Conservation (phyloP, 1,140 invertebrate genomes). For the Leguminivora glycinivorella region DNA sequence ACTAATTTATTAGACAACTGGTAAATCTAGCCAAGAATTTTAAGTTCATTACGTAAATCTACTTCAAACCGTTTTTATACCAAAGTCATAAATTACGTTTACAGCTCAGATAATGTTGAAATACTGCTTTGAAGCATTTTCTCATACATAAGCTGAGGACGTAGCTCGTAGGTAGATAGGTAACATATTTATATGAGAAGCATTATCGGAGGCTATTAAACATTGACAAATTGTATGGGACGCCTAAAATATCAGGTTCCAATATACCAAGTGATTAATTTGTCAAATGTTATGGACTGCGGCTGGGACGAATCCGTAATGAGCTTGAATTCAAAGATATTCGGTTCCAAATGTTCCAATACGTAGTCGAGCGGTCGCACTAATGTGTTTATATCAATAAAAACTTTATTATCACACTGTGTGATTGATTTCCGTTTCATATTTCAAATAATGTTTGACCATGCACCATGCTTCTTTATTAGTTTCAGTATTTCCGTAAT, state of each 20-base stretch:
- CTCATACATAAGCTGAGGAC: constrained; percentile 19
- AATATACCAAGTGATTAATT: constrained; percentile 35
- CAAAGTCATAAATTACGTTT: constrained; percentile 23
- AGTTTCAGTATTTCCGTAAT: no score
- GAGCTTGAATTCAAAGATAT: constrained; percentile 32
- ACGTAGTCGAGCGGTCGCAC: background rate
- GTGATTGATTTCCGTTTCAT: background rate
- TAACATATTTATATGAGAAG: constrained; percentile 20
- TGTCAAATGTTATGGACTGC: constrained; percentile 35
- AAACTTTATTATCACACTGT: constrained; percentile 15
- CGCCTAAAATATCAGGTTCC: constrained; percentile 34
- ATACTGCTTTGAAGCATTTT: constrained; percentile 9
- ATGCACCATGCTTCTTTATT: background rate
- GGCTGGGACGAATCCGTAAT: constrained; percentile 37
- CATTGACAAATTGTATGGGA: constrained; percentile 36
- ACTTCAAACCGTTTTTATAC: constrained; percentile 4
- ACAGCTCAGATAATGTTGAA: constrained; percentile 12
- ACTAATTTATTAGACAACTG: constrained; percentile 16
- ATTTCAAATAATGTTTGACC: constrained; percentile 3
- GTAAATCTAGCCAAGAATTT: constrained; percentile 13
- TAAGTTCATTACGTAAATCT: constrained; percentile 16
- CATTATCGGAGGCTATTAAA: constrained; percentile 29
- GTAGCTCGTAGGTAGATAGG: constrained; percentile 22
- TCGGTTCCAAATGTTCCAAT: constrained; percentile 30
- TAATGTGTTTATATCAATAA: constrained; percentile 3